Conservation (phyloP, 2,888 invertebrate species). For the Exocentrus adspersus region DNA sequence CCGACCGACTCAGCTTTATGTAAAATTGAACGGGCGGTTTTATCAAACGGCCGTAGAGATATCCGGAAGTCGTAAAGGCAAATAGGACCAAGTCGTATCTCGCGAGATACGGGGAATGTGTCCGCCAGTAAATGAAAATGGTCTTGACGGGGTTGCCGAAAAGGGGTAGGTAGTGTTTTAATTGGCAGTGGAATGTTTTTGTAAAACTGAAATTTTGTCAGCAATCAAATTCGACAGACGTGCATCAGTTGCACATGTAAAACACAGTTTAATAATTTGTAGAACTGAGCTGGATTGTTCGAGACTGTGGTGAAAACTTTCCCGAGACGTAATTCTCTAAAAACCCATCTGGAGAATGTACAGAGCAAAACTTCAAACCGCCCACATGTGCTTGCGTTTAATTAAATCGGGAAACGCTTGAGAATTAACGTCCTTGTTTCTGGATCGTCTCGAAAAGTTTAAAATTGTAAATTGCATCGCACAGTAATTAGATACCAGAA, state of each 20-base stretch:
- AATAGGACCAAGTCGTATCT: conserved; percentile 12
- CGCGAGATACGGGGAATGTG: conserved; percentile 22
- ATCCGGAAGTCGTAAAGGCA: conserved; percentile 21
- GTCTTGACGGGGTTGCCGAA: neutral
- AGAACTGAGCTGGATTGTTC: no score
- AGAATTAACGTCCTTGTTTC: neutral
- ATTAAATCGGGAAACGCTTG: neutral
- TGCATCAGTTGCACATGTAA: neutral
- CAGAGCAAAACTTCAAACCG: neutral
- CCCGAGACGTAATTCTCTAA: neutral
- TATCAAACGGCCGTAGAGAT: conserved; percentile 22
- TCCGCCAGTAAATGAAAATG: conserved; percentile 20
- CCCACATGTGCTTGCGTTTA: neutral
- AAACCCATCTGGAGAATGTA: neutral
- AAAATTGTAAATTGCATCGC: neutral
- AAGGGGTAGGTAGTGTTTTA: neutral
- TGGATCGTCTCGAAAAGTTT: neutral
- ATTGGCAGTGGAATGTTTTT: no score
- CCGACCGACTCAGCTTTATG: conserved; percentile 1
- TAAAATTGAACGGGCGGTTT: conserved; percentile 20
- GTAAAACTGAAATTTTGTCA: no score
- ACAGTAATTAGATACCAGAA: no score
- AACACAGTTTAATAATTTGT: neutral
- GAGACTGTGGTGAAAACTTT: neutral
- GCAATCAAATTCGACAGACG: neutral